Conservation (phyloP, 1,140 invertebrate genomes). For the Heliconius hewitsoni region DNA sequence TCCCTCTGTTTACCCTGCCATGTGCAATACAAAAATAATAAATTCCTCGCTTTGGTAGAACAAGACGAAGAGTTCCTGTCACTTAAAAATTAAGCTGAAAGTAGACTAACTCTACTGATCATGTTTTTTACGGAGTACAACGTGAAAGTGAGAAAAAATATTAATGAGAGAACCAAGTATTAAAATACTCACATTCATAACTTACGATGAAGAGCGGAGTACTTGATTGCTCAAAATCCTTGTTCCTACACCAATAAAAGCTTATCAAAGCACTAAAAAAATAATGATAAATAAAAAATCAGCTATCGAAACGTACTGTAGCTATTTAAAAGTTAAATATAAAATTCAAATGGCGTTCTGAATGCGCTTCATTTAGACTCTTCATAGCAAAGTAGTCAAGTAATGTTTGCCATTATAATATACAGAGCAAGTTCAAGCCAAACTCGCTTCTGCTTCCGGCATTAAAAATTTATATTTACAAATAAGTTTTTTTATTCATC, state of each 20-base stretch:
- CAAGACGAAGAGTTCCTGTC: too few species aligned
- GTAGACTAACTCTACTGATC: too few species aligned
- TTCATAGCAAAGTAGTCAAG: conserved; percentile 43
- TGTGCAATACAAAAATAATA: too few species aligned
- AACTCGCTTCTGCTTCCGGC: conserved; percentile 23
- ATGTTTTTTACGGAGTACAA: too few species aligned
- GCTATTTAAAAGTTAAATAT: conserved; percentile 47
- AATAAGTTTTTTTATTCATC: background rate
- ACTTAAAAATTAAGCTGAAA: too few species aligned
- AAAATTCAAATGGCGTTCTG: conserved; percentile 47
- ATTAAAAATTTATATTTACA: conserved; percentile 22
- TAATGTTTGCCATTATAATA: conserved; percentile 40
- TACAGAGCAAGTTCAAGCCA: conserved; percentile 16
- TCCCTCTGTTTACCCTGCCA: too few species aligned
- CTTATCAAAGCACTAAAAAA: conserved; percentile 33
- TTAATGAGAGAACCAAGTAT: too few species aligned
- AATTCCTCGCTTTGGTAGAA: too few species aligned
- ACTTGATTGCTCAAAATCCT: too few species aligned
- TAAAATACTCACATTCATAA: too few species aligned
- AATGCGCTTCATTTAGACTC: conserved; percentile 46
- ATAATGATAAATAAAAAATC: conserved; percentile 25
- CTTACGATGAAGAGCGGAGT: too few species aligned
- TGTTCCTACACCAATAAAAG: conserved; percentile 25
- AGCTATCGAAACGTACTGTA: conserved; percentile 25
- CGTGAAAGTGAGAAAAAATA: too few species aligned